Percentiles rank a stretch among this genome's conserved stretches.
Conservation (phyloP, 2,113 vertebrate genomes). For the Poeciliopsis prolifica region DNA sequence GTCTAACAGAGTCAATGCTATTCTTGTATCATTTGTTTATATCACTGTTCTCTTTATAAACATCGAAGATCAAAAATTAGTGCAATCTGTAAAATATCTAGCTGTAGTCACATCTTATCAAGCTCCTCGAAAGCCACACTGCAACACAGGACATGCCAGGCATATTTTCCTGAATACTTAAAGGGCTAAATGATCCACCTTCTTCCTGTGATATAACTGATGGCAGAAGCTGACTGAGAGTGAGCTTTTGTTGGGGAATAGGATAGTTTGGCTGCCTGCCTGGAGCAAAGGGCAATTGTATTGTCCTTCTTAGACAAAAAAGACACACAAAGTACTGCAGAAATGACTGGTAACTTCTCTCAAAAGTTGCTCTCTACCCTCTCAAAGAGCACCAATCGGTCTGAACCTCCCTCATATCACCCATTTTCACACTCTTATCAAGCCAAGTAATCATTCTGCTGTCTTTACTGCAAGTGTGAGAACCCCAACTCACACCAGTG, state of each 20-base stretch:
- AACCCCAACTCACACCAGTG: neutral
- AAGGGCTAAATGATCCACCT: slow-evolving; percentile 14
- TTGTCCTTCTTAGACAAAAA: slow-evolving; percentile 26
- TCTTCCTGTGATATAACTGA: slow-evolving; percentile 22
- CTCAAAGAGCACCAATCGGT: slow-evolving; percentile 3
- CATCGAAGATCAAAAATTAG: neutral
- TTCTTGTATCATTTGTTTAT: neutral
- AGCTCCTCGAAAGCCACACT: neutral
- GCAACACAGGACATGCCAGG: slow-evolving; percentile 36
- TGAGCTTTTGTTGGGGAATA: slow-evolving; percentile 27
- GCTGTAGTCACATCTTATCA: neutral
- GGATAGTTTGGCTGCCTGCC: slow-evolving; percentile 40
- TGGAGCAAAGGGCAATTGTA: slow-evolving; percentile 34
- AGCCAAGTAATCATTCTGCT: slow-evolving; percentile 15
- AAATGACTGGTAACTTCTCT: slow-evolving; percentile 7
- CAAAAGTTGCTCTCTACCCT: neutral
- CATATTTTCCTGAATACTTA: slow-evolving; percentile 45
- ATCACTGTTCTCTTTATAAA: neutral
- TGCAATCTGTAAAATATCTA: neutral
- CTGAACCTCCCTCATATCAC: slow-evolving; percentile 1
- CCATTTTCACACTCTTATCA: slow-evolving; percentile 14
- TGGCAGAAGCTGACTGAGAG: slow-evolving; percentile 17
- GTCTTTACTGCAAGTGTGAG: slow-evolving; percentile 27
- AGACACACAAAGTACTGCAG: neutral
- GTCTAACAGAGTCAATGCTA: neutral